Evolutionary conservation across 2,888 invertebrate genomes (phyloP).

Genomic region (Apodemia hepburni): DNA sequence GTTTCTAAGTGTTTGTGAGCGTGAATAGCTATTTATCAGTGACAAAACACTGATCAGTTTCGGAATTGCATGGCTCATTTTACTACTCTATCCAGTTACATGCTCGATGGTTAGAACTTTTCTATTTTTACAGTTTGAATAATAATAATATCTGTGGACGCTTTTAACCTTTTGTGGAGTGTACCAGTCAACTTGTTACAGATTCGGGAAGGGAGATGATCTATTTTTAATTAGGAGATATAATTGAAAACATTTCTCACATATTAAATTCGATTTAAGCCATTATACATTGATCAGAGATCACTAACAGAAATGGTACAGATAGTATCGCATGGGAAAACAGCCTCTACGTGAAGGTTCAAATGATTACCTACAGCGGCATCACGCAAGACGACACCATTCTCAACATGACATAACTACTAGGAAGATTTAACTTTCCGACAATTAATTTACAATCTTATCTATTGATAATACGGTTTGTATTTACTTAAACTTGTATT

Average conservation of each 20-base stretch:
- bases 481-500: neutral
- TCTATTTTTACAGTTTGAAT: too few relatives aligned
- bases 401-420: conserved; percentile 19
- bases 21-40: too few relatives aligned
- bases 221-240: neutral
- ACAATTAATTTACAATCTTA: neutral
- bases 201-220: neutral
- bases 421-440: conserved; percentile 14
- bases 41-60: too few relatives aligned
- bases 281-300: conserved; percentile 7
- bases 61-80: too few relatives aligned
- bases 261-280: conserved; percentile 6
- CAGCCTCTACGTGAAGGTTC: conserved; percentile 17
- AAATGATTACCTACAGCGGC: conserved; percentile 15
- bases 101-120: too few relatives aligned
- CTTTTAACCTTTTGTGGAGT: too few relatives aligned
- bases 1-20: too few relatives aligned
- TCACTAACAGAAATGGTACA: conserved; percentile 1
- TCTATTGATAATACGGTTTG: neutral
- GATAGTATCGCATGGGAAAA: conserved; percentile 6
- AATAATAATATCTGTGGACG: too few relatives aligned
- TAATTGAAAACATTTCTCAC: conserved; percentile 9
- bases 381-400: conserved; percentile 14
- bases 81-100: too few relatives aligned
- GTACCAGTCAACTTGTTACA: too few relatives aligned